Evolutionary conservation across 2,113 vertebrate genomes (phyloP).

Genomic region (Nettapus auritus): DNA sequence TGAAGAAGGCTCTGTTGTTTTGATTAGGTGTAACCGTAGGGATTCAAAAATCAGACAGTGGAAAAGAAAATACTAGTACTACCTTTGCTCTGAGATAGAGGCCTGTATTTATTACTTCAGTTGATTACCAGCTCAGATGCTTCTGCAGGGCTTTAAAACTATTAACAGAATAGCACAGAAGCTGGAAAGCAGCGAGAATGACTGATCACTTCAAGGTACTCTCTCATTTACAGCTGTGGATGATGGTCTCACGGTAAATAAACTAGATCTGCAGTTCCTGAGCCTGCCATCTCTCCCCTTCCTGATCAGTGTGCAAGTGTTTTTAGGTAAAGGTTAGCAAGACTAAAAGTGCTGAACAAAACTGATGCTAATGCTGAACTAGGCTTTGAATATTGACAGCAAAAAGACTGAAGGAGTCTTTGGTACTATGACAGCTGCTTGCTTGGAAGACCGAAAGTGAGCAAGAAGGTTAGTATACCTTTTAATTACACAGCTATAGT

Average conservation of each 20-base stretch:
- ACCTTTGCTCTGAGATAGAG: not conserved
- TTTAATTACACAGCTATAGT: constrained; percentile 3
- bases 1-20: not conserved
- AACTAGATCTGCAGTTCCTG: accelerated
- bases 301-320: not conserved
- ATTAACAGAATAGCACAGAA: not conserved
- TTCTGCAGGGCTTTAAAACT: not conserved
- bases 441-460: constrained; percentile 18
- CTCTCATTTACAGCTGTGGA: not conserved
- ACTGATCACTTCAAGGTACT: not conserved
- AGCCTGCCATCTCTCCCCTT: not conserved
- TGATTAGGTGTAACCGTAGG: not conserved
- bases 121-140: not conserved
- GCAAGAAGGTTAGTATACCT: not conserved
- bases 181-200: not conserved
- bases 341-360: not conserved
- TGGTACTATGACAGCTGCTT: not conserved
- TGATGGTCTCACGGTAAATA: not conserved
- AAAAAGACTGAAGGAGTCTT: not conserved
- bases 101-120: not conserved
- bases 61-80: not conserved
- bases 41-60: not conserved
- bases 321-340: not conserved
- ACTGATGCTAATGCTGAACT: not conserved
- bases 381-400: not conserved